Evolutionary conservation across 2,888 invertebrate genomes (phyloP).

Genomic region (Eupithecia abbreviata): DNA sequence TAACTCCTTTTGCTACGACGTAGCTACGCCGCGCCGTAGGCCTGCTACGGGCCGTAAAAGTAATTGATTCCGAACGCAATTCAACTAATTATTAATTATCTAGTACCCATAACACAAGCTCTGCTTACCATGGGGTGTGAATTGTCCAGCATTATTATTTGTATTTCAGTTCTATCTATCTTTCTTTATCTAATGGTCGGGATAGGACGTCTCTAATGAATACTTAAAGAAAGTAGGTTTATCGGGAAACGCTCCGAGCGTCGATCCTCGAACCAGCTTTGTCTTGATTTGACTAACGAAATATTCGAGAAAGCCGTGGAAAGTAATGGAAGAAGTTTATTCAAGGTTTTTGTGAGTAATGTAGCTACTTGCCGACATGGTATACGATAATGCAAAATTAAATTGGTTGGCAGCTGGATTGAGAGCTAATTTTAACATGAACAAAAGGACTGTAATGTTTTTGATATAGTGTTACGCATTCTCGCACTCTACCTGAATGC

Average conservation of each 20-base stretch:
- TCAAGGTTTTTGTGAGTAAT: not conserved
- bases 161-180: slow-evolving; percentile 13
- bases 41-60: not conserved
- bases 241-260: slow-evolving; percentile 39
- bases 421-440: not conserved
- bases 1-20: not conserved
- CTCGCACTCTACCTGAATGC: too few relatives aligned
- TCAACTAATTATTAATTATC: too few relatives aligned
- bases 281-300: slow-evolving; percentile 30
- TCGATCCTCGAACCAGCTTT: slow-evolving; percentile 28
- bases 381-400: not conserved
- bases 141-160: too few relatives aligned
- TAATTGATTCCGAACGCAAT: too few relatives aligned
- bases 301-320: slow-evolving; percentile 24
- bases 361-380: not conserved
- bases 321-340: slow-evolving; percentile 21
- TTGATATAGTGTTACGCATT: too few relatives aligned
- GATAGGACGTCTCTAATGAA: slow-evolving; percentile 42
- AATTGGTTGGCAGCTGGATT: not conserved
- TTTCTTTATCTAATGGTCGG: not conserved
- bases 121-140: too few relatives aligned
- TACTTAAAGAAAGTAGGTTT: slow-evolving; percentile 44
- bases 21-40: not conserved
- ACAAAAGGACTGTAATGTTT: not conserved
- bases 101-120: too few relatives aligned